A percentile compares a stretch with the other conserved stretches of the same genome.
These are phyloP conservation scores for Epinephelus cyanopodus DNA, from an alignment of 2,113 vertebrate genomes.

Conservation along the genomic window DNA sequence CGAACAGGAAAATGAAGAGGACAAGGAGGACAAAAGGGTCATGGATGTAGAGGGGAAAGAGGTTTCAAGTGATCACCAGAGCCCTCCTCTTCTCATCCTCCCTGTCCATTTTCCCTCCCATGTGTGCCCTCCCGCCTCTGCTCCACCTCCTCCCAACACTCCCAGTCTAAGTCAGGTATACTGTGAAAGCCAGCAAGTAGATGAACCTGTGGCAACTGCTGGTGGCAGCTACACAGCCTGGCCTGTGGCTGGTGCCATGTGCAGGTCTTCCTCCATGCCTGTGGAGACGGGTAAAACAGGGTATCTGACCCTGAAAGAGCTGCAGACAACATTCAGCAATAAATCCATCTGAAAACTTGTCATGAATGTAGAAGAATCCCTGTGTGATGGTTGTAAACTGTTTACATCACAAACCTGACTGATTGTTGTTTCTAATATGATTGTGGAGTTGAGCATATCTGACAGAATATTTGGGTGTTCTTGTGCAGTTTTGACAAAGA, in stretches of 20 bases:
- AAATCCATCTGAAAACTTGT: conserved; percentile 77
- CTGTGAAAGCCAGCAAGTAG: conserved; percentile 26
- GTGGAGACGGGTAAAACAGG: conserved; percentile 73
- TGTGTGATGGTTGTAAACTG: not conserved
- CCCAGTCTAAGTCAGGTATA: conserved; percentile 18
- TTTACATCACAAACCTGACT: conserved; percentile 1
- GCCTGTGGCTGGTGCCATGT: conserved; percentile 48
- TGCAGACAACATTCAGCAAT: conserved; percentile 82
- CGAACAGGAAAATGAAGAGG: conserved; percentile 44
- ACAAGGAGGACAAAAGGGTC: not conserved
- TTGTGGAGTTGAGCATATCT: not conserved
- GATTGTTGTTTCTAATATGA: not conserved
- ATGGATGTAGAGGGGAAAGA: not conserved
- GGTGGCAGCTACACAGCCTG: conserved; percentile 27
- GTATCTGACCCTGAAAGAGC: conserved; percentile 84
- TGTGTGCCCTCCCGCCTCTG: not conserved
- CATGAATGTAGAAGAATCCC: not conserved
- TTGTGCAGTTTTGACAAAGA: not conserved
- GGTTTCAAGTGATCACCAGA: not conserved
- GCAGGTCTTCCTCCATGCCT: conserved; percentile 79
- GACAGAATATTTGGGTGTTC: not conserved
- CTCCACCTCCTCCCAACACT: not conserved
- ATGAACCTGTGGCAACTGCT: conserved; percentile 1
- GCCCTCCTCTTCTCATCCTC: conserved; percentile 38
- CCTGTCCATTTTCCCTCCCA: conserved; percentile 18